Percentiles rank a stretch among this genome's conserved stretches.
Conservation (phyloP, 2,797 vertebrate genomes). For the Melanotaenia nigrans region DNA sequence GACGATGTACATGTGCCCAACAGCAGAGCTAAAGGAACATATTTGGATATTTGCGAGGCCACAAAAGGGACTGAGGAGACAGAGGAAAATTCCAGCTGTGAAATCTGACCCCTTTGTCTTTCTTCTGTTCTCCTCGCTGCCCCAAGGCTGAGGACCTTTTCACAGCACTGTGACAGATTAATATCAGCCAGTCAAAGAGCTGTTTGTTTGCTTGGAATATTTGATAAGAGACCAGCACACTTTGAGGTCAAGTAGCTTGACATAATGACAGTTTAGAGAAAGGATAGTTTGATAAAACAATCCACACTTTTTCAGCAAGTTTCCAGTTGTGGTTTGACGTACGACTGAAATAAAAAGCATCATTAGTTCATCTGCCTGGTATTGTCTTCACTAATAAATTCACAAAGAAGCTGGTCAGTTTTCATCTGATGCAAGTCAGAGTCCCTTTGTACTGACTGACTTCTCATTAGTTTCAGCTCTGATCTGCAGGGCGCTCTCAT, state of each 20-base stretch:
- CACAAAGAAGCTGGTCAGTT: neutral
- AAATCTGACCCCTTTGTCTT: conserved; percentile 61
- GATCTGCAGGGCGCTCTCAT: neutral
- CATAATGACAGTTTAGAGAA: conserved; percentile 62
- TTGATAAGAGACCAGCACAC: conserved; percentile 69
- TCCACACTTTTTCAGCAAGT: neutral
- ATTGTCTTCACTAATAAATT: neutral
- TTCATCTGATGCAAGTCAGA: no score
- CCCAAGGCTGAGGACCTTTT: conserved; percentile 54
- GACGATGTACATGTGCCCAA: conserved; percentile 2
- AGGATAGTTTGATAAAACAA: conserved; percentile 28
- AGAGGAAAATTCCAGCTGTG: conserved; percentile 65
- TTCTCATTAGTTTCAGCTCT: neutral
- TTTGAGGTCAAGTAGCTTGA: conserved; percentile 68
- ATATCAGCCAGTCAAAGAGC: conserved; percentile 71
- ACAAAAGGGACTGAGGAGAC: conserved; percentile 43
- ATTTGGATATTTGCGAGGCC: conserved; percentile 29
- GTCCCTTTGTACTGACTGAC: neutral
- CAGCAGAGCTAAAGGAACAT: conserved; percentile 6
- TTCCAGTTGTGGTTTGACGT: neutral
- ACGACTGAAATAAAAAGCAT: neutral
- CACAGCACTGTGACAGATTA: conserved; percentile 57
- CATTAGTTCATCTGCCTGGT: neutral
- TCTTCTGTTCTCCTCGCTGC: conserved; percentile 45
- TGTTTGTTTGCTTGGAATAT: conserved; percentile 74